Conservation (phyloP, 2,113 vertebrate genomes). For the Channa argus region DNA sequence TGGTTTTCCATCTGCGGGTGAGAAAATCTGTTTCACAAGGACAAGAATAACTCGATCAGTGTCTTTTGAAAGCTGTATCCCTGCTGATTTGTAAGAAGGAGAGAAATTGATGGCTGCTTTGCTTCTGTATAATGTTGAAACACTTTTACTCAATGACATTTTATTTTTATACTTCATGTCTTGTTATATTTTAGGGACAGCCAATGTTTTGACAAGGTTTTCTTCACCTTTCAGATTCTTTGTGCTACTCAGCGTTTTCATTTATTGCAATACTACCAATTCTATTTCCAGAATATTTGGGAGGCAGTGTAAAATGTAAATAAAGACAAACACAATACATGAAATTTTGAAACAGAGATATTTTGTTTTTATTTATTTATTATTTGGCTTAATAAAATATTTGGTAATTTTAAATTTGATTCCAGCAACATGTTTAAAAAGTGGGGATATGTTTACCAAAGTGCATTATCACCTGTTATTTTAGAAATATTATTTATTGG, state of each 20-base stretch:
- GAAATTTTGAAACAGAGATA: too few species aligned
- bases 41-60: neutral
- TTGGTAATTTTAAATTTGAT: too few species aligned
- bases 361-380: too few species aligned
- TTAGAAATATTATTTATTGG: too few species aligned
- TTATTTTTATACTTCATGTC: neutral
- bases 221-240: neutral
- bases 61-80: neutral
- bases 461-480: too few species aligned
- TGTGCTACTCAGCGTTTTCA: neutral
- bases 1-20: neutral
- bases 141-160: neutral
- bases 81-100: neutral
- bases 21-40: constrained; percentile 5
- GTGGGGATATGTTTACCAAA: too few species aligned
- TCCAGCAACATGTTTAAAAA: too few species aligned
- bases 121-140: neutral
- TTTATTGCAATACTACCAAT: neutral
- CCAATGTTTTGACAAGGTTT: neutral
- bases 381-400: too few species aligned
- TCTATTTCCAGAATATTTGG: too few species aligned
- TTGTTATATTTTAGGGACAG: neutral
- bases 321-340: too few species aligned
- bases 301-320: too few species aligned
- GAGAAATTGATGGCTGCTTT: constrained; percentile 8